Percentiles rank a stretch among this genome's conserved stretches.
Evolutionary conservation across 1,140 invertebrate species (phyloP).

Genomic region (Euwallacea fornicatus): DNA sequence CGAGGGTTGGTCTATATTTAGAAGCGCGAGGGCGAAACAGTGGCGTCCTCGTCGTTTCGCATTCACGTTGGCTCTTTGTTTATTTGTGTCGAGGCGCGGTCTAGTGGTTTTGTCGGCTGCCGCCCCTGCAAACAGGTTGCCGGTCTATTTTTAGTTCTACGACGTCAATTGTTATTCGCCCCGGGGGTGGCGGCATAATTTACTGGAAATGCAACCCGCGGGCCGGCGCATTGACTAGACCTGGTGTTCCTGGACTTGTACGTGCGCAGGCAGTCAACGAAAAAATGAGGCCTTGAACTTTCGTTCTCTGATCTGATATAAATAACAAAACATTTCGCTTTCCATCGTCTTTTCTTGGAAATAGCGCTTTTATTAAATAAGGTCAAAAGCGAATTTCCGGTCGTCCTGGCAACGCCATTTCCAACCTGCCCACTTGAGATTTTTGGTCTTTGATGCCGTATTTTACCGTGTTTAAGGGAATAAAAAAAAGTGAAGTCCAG

Average conservation of each 20-base stretch:
- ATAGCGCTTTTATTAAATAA: neutral
- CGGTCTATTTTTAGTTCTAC: neutral
- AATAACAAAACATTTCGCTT: neutral
- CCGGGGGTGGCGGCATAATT: slow-evolving; percentile 2
- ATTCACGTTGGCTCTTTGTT: neutral
- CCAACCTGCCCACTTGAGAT: neutral
- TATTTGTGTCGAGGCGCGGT: neutral
- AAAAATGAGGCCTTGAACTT: slow-evolving; percentile 4
- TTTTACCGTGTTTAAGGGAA: too few relatives aligned
- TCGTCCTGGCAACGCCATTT: neutral
- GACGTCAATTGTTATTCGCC: slow-evolving; percentile 4
- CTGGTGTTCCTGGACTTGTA: neutral
- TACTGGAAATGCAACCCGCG: neutral
- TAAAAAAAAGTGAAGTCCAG: too few relatives aligned
- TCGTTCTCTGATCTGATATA: neutral
- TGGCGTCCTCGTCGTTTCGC: slow-evolving; percentile 4
- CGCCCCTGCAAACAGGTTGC: slow-evolving; percentile 5
- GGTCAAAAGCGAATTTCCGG: neutral
- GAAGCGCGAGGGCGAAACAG: slow-evolving; percentile 1
- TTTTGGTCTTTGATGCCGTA: neutral
- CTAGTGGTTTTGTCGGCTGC: neutral
- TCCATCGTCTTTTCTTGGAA: neutral
- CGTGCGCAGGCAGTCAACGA: neutral
- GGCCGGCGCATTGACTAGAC: neutral
- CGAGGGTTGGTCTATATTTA: neutral